These are phyloP conservation scores for Hemiprocne comata DNA, from an alignment of 2,113 vertebrate species.

Conservation along the genomic window DNA sequence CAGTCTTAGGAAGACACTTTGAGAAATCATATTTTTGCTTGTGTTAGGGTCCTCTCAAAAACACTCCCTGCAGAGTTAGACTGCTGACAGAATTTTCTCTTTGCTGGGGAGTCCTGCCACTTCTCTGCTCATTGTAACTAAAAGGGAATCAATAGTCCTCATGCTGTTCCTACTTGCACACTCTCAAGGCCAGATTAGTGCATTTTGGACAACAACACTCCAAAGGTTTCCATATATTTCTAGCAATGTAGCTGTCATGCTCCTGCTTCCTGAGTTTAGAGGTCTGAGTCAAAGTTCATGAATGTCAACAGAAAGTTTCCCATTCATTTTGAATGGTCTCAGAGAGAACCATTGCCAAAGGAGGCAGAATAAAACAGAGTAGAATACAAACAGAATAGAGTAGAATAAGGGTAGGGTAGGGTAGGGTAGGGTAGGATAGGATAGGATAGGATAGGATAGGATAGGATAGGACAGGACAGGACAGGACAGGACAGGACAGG, in stretches of 20 bases:
- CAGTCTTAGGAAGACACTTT: not conserved
- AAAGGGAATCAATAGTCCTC: not conserved
- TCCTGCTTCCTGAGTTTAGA: not conserved
- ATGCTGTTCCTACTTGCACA: not conserved
- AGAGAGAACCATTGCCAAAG: not conserved
- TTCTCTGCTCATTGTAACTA: not conserved
- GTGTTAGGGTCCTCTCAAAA: not conserved
- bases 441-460: not conserved
- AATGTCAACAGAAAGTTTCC: not conserved
- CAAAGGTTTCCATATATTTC: not conserved
- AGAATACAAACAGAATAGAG: not conserved
- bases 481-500: too few relatives aligned
- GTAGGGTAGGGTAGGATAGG: not conserved
- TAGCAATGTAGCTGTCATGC: not conserved
- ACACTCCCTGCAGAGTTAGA: not conserved
- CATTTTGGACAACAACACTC: not conserved
- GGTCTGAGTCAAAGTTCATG: not conserved
- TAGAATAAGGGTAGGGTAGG: not conserved
- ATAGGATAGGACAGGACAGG: not conserved
- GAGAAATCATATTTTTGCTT: not conserved
- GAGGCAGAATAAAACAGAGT: too few relatives aligned
- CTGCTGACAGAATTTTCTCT: not conserved
- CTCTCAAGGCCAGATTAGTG: not conserved
- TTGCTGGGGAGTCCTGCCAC: not conserved
- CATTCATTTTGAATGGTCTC: not conserved